A percentile compares a stretch with the other conserved stretches of the same genome.
Evolutionary conservation across 2,797 vertebrate genomes (phyloP).

Genomic region (Tokudaia muenninki): DNA sequence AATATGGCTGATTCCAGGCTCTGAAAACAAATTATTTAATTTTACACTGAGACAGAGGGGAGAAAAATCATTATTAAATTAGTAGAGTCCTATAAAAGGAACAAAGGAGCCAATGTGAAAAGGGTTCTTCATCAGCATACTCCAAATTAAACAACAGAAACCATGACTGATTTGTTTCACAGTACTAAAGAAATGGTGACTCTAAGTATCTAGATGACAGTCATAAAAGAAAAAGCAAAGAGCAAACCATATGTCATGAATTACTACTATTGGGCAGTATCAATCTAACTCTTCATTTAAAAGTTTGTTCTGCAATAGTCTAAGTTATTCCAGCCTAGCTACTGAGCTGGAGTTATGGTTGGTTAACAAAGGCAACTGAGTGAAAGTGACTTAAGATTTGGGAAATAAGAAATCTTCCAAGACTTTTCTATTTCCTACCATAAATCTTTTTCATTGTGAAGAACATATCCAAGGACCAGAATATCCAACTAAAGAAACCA

Average conservation of each 20-base stretch:
- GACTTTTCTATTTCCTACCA: conserved; percentile 3
- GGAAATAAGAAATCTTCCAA: conserved; percentile 45
- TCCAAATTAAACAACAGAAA: not conserved
- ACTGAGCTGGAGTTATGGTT: not conserved
- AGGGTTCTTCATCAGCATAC: not conserved
- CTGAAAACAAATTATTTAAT: conserved; percentile 1
- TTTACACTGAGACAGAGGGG: not conserved
- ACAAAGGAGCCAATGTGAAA: not conserved
- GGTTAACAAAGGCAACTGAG: conserved; percentile 3
- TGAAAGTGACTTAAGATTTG: not conserved
- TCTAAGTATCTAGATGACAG: not conserved
- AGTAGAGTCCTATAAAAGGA: not conserved
- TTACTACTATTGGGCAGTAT: not conserved
- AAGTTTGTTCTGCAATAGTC: not conserved
- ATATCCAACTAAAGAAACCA: conserved; percentile 9
- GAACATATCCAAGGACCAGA: conserved; percentile 11
- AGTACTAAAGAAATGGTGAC: not conserved
- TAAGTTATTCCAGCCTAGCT: not conserved
- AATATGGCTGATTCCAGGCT: conserved; percentile 37
- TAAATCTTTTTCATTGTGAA: conserved; percentile 19
- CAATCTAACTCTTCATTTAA: conserved; percentile 22
- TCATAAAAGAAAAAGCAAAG: conserved; percentile 41
- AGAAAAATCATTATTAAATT: conserved; percentile 12
- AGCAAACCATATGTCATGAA: conserved; percentile 7
- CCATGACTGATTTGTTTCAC: not conserved